Base-by-base conservation (phyloP, 2,888 invertebrate species). In the Flexamia atlantica region DNA sequence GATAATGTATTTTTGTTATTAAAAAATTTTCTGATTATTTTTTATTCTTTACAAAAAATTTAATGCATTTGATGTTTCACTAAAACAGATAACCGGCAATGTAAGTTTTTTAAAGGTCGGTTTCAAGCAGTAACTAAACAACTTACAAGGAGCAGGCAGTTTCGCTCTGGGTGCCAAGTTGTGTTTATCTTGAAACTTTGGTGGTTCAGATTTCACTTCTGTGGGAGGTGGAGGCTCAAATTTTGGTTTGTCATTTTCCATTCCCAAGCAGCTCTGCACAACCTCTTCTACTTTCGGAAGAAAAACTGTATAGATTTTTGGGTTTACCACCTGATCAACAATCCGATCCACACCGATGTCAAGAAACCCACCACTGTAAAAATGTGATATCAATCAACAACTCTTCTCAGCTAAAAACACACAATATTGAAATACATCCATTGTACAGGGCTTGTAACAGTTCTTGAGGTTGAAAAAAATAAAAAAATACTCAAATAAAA, bases 241-340 rank as follows among this genome's bases (percentile, higher is more conserved):
- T 20, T 32, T 57, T n/a, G 79, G 79, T 23, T 79, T 79, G 36
- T 57, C 57, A 72, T 72, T 72, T 83, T 96, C 93, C 79, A 98
- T 93, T 0, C 97, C 97, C 68, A 98, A 91, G 90, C 94, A 96
- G 89, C 95, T 95, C 89, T 97, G 98, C 0, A 97, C 96, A 20
- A 97, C 94, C 88, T 97, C 96, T 90, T 97, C 97, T 10, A 98
- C 96, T 92, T 96, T 95, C 0, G 98, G 97, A 89, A 96, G 95
- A 89, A 98, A 97, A 14, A 97, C 94, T 1, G 96, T 94, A 86
- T 95, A 94, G 9, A 98, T 96, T 92, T 98, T 98, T 0, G 97
- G 97, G 90, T 97, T 97, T 0, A 98, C 97, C 0, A 98, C 97
- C 92, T 99, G 98, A 89, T 98, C 98, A 0, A 98, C 97, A 86